phyloP scores from a whole-genome alignment of 2,797 vertebrate species.

The Poliocrania exsul region DNA sequence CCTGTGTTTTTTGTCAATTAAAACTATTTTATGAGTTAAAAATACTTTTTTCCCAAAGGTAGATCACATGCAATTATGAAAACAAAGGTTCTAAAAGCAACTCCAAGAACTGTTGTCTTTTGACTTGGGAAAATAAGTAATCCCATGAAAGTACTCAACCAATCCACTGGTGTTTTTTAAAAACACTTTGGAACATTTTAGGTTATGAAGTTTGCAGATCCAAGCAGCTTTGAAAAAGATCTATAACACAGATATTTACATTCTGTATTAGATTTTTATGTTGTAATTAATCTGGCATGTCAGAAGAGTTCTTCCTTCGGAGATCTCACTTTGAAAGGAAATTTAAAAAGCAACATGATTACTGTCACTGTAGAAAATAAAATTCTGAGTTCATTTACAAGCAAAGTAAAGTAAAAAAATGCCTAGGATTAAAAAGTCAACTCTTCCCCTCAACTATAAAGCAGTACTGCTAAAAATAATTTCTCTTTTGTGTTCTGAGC shows the following conservation, averaged over 20 bases:
- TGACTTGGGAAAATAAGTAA: neutral
- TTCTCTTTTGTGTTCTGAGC: neutral
- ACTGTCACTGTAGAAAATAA: neutral
- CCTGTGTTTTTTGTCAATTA: neutral
- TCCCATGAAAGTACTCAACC: neutral
- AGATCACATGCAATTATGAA: neutral
- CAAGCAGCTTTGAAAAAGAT: neutral
- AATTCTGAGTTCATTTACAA: neutral
- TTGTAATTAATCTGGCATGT: neutral
- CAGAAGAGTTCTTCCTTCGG: neutral
- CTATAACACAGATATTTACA: neutral
- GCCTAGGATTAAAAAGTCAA: neutral
- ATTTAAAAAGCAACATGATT: neutral
- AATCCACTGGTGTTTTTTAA: neutral
- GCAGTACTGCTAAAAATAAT: neutral
- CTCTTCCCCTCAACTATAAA: neutral
- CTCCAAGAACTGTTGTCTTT: neutral
- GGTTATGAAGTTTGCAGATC: neutral
- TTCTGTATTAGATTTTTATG: neutral
- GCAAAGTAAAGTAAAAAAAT: neutral
- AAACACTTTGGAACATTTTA: neutral
- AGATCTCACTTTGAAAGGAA: constrained; percentile 28
- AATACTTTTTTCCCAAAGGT: neutral
- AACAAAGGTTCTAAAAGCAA: neutral
- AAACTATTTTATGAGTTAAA: neutral